These are phyloP conservation scores for Edolisoma coerulescens DNA, from an alignment of 2,113 vertebrate genomes.

Conservation along the genomic window DNA sequence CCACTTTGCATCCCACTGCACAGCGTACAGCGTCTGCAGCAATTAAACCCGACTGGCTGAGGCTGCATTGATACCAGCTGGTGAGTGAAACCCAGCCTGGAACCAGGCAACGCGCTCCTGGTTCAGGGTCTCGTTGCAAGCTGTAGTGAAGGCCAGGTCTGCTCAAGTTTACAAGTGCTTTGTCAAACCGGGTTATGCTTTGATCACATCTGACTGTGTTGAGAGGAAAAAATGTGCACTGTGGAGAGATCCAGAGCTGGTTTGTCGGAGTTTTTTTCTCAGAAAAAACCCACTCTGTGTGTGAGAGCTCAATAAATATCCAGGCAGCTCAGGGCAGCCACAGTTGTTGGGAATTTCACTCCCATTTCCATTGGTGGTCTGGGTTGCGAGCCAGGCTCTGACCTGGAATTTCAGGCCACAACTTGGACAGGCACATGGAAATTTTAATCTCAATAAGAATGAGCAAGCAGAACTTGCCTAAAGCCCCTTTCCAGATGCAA, in stretches of 20 bases:
- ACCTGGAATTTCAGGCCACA: neutral
- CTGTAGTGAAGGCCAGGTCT: neutral
- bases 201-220: neutral
- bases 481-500: neutral
- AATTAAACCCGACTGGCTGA: neutral
- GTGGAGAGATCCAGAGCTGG: accelerated
- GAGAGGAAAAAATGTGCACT: neutral
- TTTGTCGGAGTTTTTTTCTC: neutral
- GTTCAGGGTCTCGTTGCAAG: neutral
- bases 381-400: neutral
- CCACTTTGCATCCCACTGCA: neutral
- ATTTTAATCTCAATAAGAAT: neutral
- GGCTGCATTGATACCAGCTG: neutral
- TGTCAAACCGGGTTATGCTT: neutral
- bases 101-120: accelerated
- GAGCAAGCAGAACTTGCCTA: neutral
- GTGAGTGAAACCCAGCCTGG: neutral
- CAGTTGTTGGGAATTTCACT: neutral
- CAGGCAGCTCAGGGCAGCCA: neutral
- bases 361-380: neutral
- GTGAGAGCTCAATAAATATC: neutral
- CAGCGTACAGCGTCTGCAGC: accelerated
- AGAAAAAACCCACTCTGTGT: neutral
- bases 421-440: neutral
- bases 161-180: neutral